phyloP scores from a whole-genome alignment of 2,888 invertebrate genomes.

The Lasioglossum pauxillum region DNA sequence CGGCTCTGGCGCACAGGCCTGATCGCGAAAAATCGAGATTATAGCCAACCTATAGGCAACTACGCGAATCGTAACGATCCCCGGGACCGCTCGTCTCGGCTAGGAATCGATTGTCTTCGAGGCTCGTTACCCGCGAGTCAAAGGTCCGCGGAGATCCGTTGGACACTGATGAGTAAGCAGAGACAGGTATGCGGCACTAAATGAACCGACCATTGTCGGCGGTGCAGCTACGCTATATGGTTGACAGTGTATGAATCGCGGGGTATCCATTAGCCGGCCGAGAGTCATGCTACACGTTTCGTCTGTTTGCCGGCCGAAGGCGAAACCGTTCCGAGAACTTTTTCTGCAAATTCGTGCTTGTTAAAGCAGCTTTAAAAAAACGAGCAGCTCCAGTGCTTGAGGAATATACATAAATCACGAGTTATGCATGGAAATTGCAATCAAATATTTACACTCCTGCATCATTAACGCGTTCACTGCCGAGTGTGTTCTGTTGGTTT shows the following conservation, averaged over 20 bases:
- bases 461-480: neutral
- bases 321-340: neutral
- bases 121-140: slow-evolving; percentile 10
- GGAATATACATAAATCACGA: neutral
- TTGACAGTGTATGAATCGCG: slow-evolving; percentile 10
- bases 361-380: neutral
- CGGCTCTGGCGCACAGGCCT: neutral
- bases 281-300: slow-evolving; percentile 5
- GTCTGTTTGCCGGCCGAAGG: neutral
- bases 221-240: neutral
- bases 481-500: neutral
- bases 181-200: neutral
- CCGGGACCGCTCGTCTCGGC: neutral
- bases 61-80: slow-evolving; percentile 13
- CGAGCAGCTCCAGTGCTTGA: neutral
- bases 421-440: neutral
- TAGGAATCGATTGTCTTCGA: slow-evolving; percentile 20
- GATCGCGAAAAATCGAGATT: slow-evolving; percentile 6
- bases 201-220: slow-evolving; percentile 2
- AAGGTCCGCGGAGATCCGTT: neutral
- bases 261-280: neutral
- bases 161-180: slow-evolving; percentile 4
- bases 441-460: neutral
- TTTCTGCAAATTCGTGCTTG: neutral
- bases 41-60: neutral